Conservation (phyloP, 2,888 invertebrate species). For the Heliothis peltigera region DNA sequence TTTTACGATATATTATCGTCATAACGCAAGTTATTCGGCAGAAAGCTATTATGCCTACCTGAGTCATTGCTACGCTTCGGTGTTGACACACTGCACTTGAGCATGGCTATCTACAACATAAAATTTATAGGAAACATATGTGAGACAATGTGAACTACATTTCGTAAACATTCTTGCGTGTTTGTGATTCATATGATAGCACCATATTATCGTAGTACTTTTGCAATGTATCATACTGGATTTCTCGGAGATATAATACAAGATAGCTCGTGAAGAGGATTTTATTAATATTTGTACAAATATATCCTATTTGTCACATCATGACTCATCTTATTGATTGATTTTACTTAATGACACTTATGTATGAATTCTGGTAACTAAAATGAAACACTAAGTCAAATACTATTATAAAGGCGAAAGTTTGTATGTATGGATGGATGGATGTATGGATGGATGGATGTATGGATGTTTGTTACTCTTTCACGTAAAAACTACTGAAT, state of each 20-base stretch:
- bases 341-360: neutral
- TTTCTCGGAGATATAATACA: conserved; percentile 14
- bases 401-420: no score
- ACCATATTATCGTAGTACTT: neutral
- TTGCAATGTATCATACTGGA: conserved; percentile 13
- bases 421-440: no score
- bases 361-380: conserved; percentile 5
- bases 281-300: conserved; percentile 7
- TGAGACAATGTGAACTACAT: conserved; percentile 30
- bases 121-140: conserved; percentile 22
- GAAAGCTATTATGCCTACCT: no score
- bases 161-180: conserved; percentile 42
- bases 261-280: conserved; percentile 14
- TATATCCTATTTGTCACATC: neutral
- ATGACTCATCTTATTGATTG: conserved; percentile 11
- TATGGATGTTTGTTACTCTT: no score
- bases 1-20: no score
- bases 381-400: no score
- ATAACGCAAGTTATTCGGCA: no score
- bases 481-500: no score
- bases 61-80: neutral
- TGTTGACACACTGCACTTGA: neutral
- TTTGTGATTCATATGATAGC: conserved; percentile 34
- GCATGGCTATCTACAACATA: conserved; percentile 18
- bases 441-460: no score